Evolutionary conservation across 2,888 invertebrate species (phyloP).

Genomic region (Plutella xylostella): DNA sequence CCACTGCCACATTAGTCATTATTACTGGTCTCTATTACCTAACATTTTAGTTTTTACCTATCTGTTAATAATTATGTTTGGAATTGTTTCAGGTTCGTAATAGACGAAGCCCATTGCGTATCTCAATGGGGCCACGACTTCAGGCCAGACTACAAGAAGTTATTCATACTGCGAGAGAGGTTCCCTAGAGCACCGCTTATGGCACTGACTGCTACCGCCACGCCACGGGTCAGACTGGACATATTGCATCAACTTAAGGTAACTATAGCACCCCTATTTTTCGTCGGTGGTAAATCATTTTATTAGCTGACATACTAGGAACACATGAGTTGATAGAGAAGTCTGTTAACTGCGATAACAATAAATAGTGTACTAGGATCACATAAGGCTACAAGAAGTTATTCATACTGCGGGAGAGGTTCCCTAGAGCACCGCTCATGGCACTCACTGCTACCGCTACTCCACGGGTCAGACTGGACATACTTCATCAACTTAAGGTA

Average conservation of each 20-base stretch:
- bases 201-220: conserved; percentile 96
- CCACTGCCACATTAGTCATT: no score
- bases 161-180: conserved; percentile 76
- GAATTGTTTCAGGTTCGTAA: conserved; percentile 90
- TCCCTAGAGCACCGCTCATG: conserved; percentile 75
- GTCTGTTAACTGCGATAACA: no score
- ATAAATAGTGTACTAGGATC: no score
- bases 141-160: conserved; percentile 88
- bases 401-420: conserved; percentile 74
- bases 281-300: no score
- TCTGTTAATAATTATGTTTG: no score
- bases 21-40: no score
- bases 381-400: conserved; percentile 94
- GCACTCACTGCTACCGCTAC: conserved; percentile 97
- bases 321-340: no score
- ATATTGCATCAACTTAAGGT: conserved; percentile 86
- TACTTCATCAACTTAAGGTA: conserved; percentile 83
- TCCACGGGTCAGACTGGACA: conserved; percentile 89
- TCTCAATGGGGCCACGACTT: conserved; percentile 99
- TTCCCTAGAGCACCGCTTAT: conserved; percentile 75
- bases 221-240: conserved; percentile 90
- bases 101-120: conserved; percentile 99
- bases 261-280: conserved; percentile 35
- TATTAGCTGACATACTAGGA: no score
- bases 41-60: no score